A percentile compares a stretch with the other conserved stretches of the same genome.
phyloP scores from a whole-genome alignment of 1,140 invertebrate genomes.

The Pseudomyrmex sp. region DNA sequence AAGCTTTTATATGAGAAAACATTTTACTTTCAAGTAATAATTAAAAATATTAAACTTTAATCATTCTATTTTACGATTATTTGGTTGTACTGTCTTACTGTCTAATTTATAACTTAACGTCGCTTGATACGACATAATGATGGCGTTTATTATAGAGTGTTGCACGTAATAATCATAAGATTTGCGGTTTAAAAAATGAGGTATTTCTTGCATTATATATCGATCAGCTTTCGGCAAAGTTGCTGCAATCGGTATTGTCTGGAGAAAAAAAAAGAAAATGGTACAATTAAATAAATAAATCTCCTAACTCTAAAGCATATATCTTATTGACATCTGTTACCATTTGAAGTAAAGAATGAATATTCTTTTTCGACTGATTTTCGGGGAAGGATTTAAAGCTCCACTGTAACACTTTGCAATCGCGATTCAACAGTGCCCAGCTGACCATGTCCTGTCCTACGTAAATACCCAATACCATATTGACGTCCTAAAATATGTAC shows the following conservation, averaged over 20 bases:
- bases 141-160: not conserved
- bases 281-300: not conserved
- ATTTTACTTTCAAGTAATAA: not conserved
- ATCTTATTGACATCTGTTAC: constrained; percentile 33
- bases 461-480: constrained; percentile 44
- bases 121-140: constrained; percentile 25
- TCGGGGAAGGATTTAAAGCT: not conserved
- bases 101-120: constrained; percentile 13
- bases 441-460: constrained; percentile 29
- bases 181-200: not conserved
- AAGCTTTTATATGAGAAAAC: not conserved
- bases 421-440: constrained; percentile 39
- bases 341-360: constrained; percentile 10
- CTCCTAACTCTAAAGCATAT: not conserved
- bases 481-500: not conserved
- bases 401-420: constrained; percentile 50
- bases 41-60: not conserved
- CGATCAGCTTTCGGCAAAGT: constrained; percentile 25
- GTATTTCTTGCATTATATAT: constrained; percentile 51
- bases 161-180: not conserved
- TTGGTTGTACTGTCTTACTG: constrained; percentile 4
- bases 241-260: constrained; percentile 25
- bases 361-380: not conserved
- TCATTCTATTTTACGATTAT: not conserved
- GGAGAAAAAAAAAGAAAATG: constrained; percentile 6